Conservation (phyloP, 2,888 invertebrate species). For the Xylocampa areola region DNA sequence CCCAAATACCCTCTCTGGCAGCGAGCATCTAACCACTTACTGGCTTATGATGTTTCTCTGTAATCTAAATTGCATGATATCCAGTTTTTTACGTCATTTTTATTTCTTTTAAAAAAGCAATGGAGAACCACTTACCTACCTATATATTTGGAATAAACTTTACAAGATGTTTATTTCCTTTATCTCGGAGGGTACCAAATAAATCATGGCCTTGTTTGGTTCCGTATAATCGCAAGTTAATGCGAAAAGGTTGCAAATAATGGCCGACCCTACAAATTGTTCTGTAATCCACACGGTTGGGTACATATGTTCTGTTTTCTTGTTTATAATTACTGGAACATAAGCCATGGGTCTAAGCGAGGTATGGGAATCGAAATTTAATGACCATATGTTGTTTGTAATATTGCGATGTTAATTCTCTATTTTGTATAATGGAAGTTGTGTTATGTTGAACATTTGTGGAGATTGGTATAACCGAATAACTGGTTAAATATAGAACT, state of each 20-base stretch:
- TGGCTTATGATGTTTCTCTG: too few species aligned
- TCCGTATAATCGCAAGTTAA: conserved; percentile 22
- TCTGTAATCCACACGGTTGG: conserved; percentile 25
- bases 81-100: too few species aligned
- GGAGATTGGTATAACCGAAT: not conserved
- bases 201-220: conserved; percentile 27
- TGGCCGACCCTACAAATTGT: conserved; percentile 35
- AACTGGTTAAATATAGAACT: too few species aligned
- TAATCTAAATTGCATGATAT: too few species aligned
- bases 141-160: too few species aligned
- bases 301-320: conserved; percentile 20
- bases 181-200: conserved; percentile 10
- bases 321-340: conserved; percentile 40
- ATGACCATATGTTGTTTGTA: conserved; percentile 24
- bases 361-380: conserved; percentile 23
- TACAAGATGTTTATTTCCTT: too few species aligned
- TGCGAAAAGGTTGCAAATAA: conserved; percentile 41
- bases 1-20: too few species aligned
- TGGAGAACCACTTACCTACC: too few species aligned
- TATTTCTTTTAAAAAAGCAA: too few species aligned
- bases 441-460: not conserved
- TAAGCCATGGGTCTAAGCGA: conserved; percentile 26
- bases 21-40: too few species aligned
- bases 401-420: conserved; percentile 33
- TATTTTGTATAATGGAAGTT: not conserved